Percentiles rank a stretch among this genome's conserved stretches.
Conservation (phyloP, 2,888 invertebrate species). For the Chaitophorus viminalis region DNA sequence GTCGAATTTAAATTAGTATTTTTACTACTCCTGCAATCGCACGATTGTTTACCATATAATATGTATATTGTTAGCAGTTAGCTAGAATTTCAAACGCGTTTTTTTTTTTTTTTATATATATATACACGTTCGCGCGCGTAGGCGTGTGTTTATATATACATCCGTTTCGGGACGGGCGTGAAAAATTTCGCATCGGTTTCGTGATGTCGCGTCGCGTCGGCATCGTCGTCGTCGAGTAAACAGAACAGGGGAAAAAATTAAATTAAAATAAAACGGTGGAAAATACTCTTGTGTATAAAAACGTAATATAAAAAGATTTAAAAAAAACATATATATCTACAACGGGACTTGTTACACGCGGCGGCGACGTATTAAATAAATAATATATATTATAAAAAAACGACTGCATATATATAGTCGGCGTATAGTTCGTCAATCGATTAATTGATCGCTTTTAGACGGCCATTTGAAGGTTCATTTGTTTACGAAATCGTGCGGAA, state of each 20-base stretch:
- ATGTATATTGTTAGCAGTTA: background rate
- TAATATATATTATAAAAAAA: conserved; percentile 34
- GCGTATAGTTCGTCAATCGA: conserved; percentile 62
- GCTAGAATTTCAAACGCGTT: background rate
- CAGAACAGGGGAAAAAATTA: background rate
- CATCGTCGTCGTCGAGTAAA: background rate
- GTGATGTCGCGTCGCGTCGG: conserved; percentile 28
- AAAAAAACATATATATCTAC: conserved; percentile 11
- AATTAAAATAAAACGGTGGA: conserved; percentile 32
- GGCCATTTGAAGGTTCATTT: conserved; percentile 64
- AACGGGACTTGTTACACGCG: conserved; percentile 36
- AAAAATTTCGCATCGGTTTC: conserved; percentile 29
- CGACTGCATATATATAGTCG: conserved; percentile 22
- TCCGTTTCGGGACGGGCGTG: conserved; percentile 39
- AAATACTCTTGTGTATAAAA: background rate
- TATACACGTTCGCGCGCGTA: background rate
- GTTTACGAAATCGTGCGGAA: conserved; percentile 64
- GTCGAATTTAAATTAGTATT: conserved; percentile 3
- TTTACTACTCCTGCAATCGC: background rate
- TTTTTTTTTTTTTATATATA: conserved; percentile 1
- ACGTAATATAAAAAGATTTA: background rate
- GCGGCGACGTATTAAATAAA: conserved; percentile 20
- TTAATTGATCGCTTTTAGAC: conserved; percentile 63
- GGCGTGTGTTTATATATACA: conserved; percentile 20
- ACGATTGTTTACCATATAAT: background rate